Evolutionary conservation across 2,888 invertebrate genomes (phyloP).

Genomic region (Uloborus plumipes): DNA sequence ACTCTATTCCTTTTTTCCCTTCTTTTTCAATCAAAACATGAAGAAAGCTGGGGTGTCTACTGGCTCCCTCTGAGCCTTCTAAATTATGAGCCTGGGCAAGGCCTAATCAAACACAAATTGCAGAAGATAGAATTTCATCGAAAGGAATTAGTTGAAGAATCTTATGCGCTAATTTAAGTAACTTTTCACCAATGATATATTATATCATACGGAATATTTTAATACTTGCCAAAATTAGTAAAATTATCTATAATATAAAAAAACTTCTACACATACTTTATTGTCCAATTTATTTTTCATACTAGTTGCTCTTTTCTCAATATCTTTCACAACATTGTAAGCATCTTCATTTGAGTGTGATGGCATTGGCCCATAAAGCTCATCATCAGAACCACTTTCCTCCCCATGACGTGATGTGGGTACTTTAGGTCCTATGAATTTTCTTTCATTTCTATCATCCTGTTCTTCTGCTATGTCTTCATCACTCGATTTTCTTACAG

Average conservation of each 20-base stretch:
- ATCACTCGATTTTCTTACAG: not conserved
- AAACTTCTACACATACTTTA: conserved; percentile 12
- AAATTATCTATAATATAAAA: not conserved
- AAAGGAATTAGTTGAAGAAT: no score
- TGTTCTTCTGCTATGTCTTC: not conserved
- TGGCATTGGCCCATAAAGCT: conserved; percentile 39
- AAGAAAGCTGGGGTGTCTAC: no score
- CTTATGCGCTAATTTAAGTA: no score
- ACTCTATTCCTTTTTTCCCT: no score
- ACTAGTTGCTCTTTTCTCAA: conserved; percentile 43
- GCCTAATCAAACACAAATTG: no score
- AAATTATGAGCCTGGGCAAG: no score
- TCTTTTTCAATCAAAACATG: no score
- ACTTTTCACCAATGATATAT: no score
- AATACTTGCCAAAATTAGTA: no score
- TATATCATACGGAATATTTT: no score
- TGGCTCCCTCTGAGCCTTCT: no score
- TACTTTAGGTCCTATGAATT: conserved; percentile 36
- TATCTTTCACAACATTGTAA: conserved; percentile 27
- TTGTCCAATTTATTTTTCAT: conserved; percentile 55
- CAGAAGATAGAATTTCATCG: no score
- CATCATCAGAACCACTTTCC: not conserved
- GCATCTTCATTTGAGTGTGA: not conserved
- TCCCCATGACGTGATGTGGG: conserved; percentile 8
- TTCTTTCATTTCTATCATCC: not conserved